A percentile compares a stretch with the other conserved stretches of the same genome.
phyloP scores from a whole-genome alignment of 1,140 invertebrate genomes.

The Drosophila biarmipes region DNA sequence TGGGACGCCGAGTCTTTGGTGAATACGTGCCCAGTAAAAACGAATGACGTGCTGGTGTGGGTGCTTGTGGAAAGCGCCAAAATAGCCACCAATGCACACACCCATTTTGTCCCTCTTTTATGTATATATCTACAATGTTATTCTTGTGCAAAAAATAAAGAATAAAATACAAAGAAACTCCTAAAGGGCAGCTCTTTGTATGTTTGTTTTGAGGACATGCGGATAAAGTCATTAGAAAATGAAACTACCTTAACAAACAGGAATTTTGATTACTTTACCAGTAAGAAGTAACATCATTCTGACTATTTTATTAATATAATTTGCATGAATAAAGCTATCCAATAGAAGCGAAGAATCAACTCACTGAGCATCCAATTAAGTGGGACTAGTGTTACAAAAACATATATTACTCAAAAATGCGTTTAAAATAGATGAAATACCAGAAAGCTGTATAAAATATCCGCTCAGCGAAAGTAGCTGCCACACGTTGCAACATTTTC shows the following conservation, averaged over 20 bases:
- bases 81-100: conserved; percentile 1
- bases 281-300: no score
- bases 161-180: not conserved
- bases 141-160: not conserved
- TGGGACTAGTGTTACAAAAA: no score
- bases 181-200: not conserved
- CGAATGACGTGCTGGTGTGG: conserved; percentile 15
- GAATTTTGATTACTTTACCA: no score
- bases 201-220: not conserved
- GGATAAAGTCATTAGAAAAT: conserved; percentile 3
- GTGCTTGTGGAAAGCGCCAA: conserved; percentile 4
- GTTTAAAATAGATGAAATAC: not conserved
- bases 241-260: no score
- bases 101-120: not conserved
- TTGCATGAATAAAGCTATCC: no score
- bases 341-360: no score
- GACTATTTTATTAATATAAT: no score
- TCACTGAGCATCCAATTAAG: no score
- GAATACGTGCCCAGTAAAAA: conserved; percentile 50
- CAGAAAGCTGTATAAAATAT: no score
- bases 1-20: conserved; percentile 47
- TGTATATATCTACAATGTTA: conserved; percentile 12
- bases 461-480: conserved; percentile 2
- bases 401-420: not conserved
- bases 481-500: conserved; percentile 21